phyloP scores from a whole-genome alignment of 2,113 vertebrate species.

The Sterrhoptilus dennistouni region DNA sequence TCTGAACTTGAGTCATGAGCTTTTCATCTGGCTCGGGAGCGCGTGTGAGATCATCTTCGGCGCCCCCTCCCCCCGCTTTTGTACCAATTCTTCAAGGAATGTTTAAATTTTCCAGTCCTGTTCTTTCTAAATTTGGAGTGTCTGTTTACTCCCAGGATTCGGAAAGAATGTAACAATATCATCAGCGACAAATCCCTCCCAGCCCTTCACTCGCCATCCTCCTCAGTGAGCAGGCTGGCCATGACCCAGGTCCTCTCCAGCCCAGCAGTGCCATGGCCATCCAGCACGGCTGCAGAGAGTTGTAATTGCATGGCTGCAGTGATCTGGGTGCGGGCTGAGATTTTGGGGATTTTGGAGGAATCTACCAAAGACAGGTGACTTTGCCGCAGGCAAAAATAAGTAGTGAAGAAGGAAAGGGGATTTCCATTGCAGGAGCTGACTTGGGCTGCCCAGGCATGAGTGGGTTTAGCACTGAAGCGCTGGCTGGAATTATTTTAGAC shows the following conservation, averaged over 20 bases:
- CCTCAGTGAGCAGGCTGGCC: not conserved
- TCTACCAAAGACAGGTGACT: not conserved
- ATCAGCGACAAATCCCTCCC: conserved; percentile 56
- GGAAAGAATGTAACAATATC: conserved; percentile 71
- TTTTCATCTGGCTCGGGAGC: conserved; percentile 57
- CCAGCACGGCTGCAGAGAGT: accelerated
- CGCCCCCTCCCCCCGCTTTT: not conserved
- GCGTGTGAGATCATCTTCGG: conserved; percentile 56
- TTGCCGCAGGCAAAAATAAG: not conserved
- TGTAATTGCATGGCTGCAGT: accelerated
- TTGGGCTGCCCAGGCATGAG: not conserved
- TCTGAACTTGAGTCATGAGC: conserved; percentile 41
- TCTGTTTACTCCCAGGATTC: conserved; percentile 72
- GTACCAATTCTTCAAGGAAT: conserved; percentile 70
- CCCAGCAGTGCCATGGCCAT: accelerated
- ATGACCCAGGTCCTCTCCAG: not conserved
- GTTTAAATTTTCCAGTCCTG: conserved; percentile 72
- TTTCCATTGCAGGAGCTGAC: not conserved
- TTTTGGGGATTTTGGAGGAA: not conserved
- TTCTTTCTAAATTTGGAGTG: conserved; percentile 73
- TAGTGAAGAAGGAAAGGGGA: not conserved
- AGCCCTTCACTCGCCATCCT: not conserved
- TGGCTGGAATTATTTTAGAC: not conserved
- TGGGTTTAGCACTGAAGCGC: not conserved
- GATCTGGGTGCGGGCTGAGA: not conserved